These are phyloP conservation scores for Phytoseiulus persimilis DNA, from an alignment of 2,888 invertebrate species.

Conservation along the genomic window DNA sequence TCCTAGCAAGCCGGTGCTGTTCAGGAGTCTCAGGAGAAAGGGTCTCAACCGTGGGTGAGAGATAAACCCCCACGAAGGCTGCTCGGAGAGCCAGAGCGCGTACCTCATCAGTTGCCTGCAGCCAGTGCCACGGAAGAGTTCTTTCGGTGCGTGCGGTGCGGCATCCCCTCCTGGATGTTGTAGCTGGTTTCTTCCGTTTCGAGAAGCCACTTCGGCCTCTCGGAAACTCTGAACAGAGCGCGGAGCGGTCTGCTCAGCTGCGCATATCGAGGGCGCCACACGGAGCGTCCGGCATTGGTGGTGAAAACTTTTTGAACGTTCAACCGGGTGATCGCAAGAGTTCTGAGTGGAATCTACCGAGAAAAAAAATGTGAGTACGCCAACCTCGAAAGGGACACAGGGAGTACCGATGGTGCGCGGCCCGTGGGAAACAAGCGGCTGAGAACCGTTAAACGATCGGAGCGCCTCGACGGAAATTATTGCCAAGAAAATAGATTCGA, in stretches of 20 bases:
- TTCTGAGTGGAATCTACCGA: background rate
- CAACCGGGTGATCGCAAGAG: background rate
- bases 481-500: background rate
- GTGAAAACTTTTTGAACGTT: background rate
- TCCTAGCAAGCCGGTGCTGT: background rate
- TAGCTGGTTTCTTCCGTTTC: background rate
- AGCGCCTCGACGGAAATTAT: background rate
- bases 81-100: background rate
- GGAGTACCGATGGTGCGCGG: no score
- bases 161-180: background rate
- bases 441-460: background rate
- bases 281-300: background rate
- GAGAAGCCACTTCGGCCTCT: background rate
- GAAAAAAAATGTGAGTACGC: background rate
- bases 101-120: background rate
- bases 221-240: background rate
- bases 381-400: background rate
- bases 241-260: background rate
- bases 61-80: background rate
- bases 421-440: no score
- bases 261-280: background rate
- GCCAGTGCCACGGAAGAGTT: background rate
- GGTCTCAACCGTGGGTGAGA: background rate
- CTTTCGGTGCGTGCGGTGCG: background rate
- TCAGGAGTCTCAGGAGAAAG: background rate